Conservation (phyloP, 2,797 vertebrate species). For the Cyclura pinguis region DNA sequence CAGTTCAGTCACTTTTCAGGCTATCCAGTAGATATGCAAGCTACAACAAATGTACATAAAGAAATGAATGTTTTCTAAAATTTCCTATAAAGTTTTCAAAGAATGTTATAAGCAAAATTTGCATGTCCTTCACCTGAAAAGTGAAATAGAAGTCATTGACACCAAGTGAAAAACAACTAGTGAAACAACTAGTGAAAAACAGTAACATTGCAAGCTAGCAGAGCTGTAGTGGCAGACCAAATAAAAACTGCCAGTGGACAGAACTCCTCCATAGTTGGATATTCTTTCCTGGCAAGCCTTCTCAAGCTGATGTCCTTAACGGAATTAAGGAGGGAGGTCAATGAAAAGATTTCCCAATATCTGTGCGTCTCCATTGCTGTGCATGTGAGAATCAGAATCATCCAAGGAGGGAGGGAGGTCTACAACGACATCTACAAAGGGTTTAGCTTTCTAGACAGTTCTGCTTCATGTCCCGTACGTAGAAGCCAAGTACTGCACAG, state of each 20-base stretch:
- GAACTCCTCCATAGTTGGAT: neutral
- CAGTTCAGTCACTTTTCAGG: neutral
- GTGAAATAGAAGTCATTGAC: neutral
- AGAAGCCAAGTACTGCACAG: neutral
- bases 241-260: neutral
- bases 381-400: neutral
- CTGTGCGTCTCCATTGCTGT: no score
- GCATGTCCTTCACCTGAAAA: neutral
- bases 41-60: neutral
- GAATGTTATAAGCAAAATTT: neutral
- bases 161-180: neutral
- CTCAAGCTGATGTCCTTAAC: neutral
- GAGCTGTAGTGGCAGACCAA: neutral
- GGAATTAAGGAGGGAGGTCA: neutral
- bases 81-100: neutral
- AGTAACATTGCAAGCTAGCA: neutral
- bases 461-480: neutral
- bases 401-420: neutral
- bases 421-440: neutral
- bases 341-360: neutral
- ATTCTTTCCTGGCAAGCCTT: neutral
- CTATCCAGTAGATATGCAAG: neutral
- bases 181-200: neutral
- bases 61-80: neutral
- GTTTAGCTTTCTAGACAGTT: neutral